phyloP scores from a whole-genome alignment of 2,113 vertebrate genomes.

The Malurus cyaneus region DNA sequence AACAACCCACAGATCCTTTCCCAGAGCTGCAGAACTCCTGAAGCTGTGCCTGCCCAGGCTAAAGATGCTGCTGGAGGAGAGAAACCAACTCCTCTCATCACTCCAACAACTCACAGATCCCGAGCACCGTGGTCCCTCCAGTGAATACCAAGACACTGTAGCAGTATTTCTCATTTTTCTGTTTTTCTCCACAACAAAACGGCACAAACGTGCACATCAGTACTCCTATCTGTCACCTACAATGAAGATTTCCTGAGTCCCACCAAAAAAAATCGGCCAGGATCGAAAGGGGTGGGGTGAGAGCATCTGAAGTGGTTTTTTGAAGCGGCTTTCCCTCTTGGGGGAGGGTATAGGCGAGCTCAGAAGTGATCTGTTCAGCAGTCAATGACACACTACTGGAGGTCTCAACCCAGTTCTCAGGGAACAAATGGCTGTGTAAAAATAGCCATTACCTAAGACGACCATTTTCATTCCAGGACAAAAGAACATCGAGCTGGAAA shows the following conservation, averaged over 20 bases:
- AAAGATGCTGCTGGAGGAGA: background rate
- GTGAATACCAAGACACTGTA: background rate
- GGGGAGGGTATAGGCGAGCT: background rate
- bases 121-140: background rate
- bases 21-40: background rate
- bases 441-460: constrained; percentile 58
- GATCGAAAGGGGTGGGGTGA: background rate
- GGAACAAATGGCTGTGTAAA: constrained; percentile 44
- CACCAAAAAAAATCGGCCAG: background rate
- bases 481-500: constrained; percentile 42
- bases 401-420: constrained; percentile 42
- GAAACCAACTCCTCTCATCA: background rate
- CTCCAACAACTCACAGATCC: background rate
- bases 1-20: background rate
- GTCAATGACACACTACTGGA: constrained; percentile 3
- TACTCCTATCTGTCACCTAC: background rate
- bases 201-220: rapidly evolving
- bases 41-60: background rate
- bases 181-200: rapidly evolving
- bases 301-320: rapidly evolving
- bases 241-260: background rate
- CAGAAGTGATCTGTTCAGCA: background rate
- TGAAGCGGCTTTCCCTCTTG: background rate
- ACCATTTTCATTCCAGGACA: constrained; percentile 52
- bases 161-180: background rate